Evolutionary conservation across 2,113 vertebrate species (phyloP), one percentile per base, ranked within the genome.

Genomic region (Phrynocephalus versicolor): DNA sequence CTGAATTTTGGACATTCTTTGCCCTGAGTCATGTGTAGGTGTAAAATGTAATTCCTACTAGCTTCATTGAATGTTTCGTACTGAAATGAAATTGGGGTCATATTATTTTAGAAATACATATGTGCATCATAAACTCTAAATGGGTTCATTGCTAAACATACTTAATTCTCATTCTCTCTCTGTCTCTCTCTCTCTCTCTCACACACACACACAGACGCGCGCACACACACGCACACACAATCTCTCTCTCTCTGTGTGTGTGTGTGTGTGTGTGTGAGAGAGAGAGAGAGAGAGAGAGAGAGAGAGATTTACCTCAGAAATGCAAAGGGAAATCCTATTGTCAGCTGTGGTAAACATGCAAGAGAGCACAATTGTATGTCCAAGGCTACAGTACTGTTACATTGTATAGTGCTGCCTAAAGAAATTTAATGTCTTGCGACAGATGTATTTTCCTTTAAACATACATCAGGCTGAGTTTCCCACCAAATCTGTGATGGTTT

Each of bases 1-100:
- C 78, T 80, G 62, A 80, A 81, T 69, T 69, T 39, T 67, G 6
- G 62, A 84, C 3, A 60, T 81, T 10, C 62, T 89, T 80, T 33
- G 15, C 78, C 90, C 39, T 83, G 78, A 72, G 67, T 79, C 89
- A 60, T 81, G 88, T 71, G 89, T 85, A 85, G 60, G 69, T 91
- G 23, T 51, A 60, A 69, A 69, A 69, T 69, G 12, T 69, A 30
- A 12, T n/a, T 51, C 45, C 5, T 51, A 69, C 51, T 39, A 14
- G 19, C 19, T 6, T 3, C 18, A 10, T 55, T 75, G 73, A 75
- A 13, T 2, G 4, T 30, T 75, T 41, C 45, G 12, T 6, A 39
- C 41, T 75, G 41, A 25, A 75, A 75, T 30, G 27, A 41, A 69
- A 69, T 30, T 69, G 30, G 13, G 12, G 14, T 33, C n/a, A 33